Evolutionary conservation across 2,113 vertebrate species (phyloP), one percentile per base, ranked within the genome.

Genomic region (Lutjanus erythropterus): DNA sequence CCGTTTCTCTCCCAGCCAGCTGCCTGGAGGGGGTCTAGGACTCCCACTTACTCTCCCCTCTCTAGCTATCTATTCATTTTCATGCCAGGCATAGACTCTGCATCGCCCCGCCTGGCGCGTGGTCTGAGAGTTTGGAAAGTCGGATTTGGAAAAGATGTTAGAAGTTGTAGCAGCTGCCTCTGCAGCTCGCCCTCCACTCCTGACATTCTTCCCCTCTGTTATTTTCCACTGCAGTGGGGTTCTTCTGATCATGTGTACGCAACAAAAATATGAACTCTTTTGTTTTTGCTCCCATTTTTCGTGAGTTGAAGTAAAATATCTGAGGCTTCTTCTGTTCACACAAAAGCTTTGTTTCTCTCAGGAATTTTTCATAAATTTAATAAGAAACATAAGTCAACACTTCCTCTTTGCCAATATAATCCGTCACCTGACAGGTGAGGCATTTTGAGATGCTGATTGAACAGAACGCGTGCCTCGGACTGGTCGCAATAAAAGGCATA

Each of bases 241-340:
- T 23, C n/a, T 66, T 85, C 83, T 65, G 46, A 81, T 77, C 55
- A 39, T 58, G 59, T 31, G 16, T 78, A n/a, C n/a, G n/a, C n/a
- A n/a, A n/a, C n/a, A n/a, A n/a, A n/a, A n/a, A n/a, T n/a, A n/a
- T n/a, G n/a, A n/a, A n/a, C n/a, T n/a, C n/a, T n/a, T n/a, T n/a
- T n/a, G n/a, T n/a, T n/a, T n/a, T n/a, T n/a, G n/a, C n/a, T n/a
- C n/a, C n/a, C n/a, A n/a, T n/a, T n/a, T n/a, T n/a, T n/a, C n/a
- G n/a, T n/a, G n/a, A n/a, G n/a, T n/a, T n/a, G n/a, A n/a, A n/a
- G n/a, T n/a, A n/a, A n/a, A n/a, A n/a, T n/a, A n/a, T n/a, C n/a
- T n/a, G n/a, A n/a, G n/a, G n/a, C n/a, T n/a, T n/a, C n/a, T n/a
- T n/a, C n/a, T n/a, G n/a, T n/a, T n/a, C n/a, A n/a, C n/a, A n/a